Percentiles rank a stretch among this genome's conserved stretches.
Evolutionary conservation across 2,113 vertebrate species (phyloP).

Genomic region (Aviceda subcristata): DNA sequence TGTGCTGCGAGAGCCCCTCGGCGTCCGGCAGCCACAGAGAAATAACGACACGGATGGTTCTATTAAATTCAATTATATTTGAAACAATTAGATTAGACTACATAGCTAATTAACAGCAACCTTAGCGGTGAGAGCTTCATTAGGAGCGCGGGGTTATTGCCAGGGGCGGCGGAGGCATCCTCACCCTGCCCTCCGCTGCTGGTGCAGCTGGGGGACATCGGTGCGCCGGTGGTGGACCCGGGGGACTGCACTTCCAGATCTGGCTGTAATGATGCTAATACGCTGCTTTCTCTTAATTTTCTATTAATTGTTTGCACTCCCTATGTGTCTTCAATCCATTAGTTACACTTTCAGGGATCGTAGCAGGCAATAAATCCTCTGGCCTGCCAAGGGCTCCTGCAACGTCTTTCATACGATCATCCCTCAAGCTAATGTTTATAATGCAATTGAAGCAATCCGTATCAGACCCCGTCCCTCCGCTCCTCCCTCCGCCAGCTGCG

Average conservation of each 20-base stretch:
- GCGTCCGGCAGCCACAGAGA: accelerated
- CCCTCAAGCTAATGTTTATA: conserved; percentile 72
- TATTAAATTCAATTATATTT: neutral
- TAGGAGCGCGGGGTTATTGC: neutral
- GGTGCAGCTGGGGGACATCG: neutral
- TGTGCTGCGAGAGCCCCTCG: accelerated
- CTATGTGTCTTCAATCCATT: neutral
- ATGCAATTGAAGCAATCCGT: conserved; percentile 67
- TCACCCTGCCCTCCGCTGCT: neutral
- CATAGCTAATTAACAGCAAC: neutral
- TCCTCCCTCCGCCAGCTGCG: conserved; percentile 16
- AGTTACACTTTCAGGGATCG: conserved; percentile 10
- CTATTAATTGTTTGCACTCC: conserved; percentile 27
- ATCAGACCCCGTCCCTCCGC: conserved; percentile 1
- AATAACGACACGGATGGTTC: accelerated
- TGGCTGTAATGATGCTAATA: conserved; percentile 40
- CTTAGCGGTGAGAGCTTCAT: neutral
- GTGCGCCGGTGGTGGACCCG: neutral
- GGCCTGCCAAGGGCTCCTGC: conserved; percentile 50
- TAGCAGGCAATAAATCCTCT: conserved; percentile 68
- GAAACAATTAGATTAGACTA: neutral
- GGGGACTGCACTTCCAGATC: conserved; percentile 40
- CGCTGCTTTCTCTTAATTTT: conserved; percentile 41
- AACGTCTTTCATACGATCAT: conserved; percentile 41
- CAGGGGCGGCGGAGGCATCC: neutral